Evolutionary conservation across 2,113 vertebrate genomes (phyloP), one percentile per base, ranked within the genome.

Genomic region (Ceyx margarethae): DNA sequence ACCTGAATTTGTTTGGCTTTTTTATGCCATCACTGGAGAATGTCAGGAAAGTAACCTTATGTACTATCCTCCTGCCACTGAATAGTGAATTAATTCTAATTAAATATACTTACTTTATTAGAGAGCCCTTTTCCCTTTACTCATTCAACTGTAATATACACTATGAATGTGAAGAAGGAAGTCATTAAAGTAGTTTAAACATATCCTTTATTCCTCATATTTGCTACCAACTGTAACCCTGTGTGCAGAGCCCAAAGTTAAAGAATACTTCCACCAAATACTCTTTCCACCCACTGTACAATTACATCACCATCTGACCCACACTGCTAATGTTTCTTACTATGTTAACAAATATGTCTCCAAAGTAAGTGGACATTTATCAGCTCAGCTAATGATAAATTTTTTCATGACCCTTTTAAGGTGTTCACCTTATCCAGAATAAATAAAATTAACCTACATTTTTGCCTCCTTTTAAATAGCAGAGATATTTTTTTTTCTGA

Each of bases 341-440:
- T 7, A 12, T 75, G 73, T 61, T 88, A 64, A 66, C 61, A 80
- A 83, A 83, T 84, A 65, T 1, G 5, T 72, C 84, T 94, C 92
- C n/a, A 62, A 87, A 91, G 74, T 79, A 87, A 94, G 53, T 45
- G 87, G 80, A 84, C 57, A 45, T 92, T 95, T 83, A 65, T 62
- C 35, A 61, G 79, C 91, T 43, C 40, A 37, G 67, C 73, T 78
- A 88, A 86, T 94, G 88, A 83, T 71, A 56, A 67, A 79, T 81
- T 88, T 90, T 92, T 90, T 80, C 81, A 57, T 95, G 92, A 95
- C 91, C 85, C 87, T 91, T 96, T 97, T 79, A 95, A 75, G 89
- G 83, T 92, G 48, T 58, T 86, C 74, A 77, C 86, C 53, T 94
- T 92, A 84, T 11, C n/a, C 84, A 57, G 62, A 94, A 87, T 95